These are phyloP conservation scores for Leptarthrus brevirostris DNA, from an alignment of 2,888 invertebrate species.

Conservation along the genomic window DNA sequence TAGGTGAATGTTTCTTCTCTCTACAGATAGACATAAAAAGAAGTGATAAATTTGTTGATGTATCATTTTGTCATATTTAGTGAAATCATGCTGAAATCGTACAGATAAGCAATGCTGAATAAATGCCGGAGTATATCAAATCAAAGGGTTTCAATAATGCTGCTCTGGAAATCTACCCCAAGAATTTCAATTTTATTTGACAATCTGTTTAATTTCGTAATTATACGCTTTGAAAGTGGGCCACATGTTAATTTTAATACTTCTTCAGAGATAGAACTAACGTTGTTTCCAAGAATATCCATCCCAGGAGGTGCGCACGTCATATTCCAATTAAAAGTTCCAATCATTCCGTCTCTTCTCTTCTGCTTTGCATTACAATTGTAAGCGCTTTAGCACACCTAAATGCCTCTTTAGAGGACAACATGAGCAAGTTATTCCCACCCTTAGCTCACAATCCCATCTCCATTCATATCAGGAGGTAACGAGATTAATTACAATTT, in stretches of 20 bases:
- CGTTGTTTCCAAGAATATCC: neutral
- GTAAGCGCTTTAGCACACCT: slow-evolving; percentile 7
- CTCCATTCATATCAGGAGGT: slow-evolving; percentile 49
- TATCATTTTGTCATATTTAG: slow-evolving; percentile 31
- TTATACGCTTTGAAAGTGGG: too few relatives aligned
- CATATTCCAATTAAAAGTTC: slow-evolving; percentile 42
- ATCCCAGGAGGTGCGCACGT: neutral
- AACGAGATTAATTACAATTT: slow-evolving; percentile 54
- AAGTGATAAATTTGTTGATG: neutral
- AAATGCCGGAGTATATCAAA: too few relatives aligned
- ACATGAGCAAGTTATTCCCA: slow-evolving; percentile 6
- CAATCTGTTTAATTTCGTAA: too few relatives aligned
- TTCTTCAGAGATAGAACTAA: too few relatives aligned
- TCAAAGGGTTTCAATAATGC: too few relatives aligned
- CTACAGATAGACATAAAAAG: neutral
- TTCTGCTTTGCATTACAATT: neutral
- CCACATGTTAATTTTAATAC: too few relatives aligned
- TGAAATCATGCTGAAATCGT: neutral
- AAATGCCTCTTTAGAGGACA: neutral
- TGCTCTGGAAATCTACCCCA: too few relatives aligned
- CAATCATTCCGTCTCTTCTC: slow-evolving; percentile 17
- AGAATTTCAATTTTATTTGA: too few relatives aligned
- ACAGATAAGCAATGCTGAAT: too few relatives aligned
- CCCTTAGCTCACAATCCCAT: slow-evolving; percentile 29
- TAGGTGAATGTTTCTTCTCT: too few relatives aligned